These are phyloP conservation scores for Tetrax tetrax DNA, from an alignment of 2,113 vertebrate genomes.

Conservation along the genomic window DNA sequence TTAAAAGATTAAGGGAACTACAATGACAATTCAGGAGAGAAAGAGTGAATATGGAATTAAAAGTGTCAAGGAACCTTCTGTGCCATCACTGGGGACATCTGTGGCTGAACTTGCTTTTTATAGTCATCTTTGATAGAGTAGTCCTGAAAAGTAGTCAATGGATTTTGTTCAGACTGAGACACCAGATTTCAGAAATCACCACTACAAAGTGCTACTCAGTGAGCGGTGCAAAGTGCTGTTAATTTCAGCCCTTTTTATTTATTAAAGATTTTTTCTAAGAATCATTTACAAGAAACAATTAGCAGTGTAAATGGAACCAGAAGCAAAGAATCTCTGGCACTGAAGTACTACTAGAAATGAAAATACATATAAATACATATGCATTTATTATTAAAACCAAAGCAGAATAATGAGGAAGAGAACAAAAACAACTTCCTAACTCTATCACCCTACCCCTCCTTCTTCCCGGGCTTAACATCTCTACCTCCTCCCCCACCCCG, in stretches of 20 bases:
- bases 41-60: neutral
- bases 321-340: neutral
- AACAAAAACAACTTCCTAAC: too few relatives aligned
- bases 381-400: too few relatives aligned
- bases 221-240: neutral
- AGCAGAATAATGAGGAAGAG: too few relatives aligned
- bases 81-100: neutral
- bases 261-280: neutral
- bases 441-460: too few relatives aligned
- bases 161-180: neutral
- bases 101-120: neutral
- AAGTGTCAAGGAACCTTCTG: accelerated
- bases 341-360: neutral
- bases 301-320: neutral
- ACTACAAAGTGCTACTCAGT: neutral
- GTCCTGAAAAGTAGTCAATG: neutral
- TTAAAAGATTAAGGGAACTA: neutral
- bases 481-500: too few relatives aligned
- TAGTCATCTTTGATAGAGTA: neutral
- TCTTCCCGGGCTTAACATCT: too few relatives aligned
- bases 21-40: neutral
- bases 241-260: neutral
- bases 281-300: neutral
- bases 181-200: neutral
- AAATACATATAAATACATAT: neutral